These are phyloP conservation scores for Macrobrachium rosenbergii DNA, from an alignment of 1,140 invertebrate genomes.

Conservation along the genomic window DNA sequence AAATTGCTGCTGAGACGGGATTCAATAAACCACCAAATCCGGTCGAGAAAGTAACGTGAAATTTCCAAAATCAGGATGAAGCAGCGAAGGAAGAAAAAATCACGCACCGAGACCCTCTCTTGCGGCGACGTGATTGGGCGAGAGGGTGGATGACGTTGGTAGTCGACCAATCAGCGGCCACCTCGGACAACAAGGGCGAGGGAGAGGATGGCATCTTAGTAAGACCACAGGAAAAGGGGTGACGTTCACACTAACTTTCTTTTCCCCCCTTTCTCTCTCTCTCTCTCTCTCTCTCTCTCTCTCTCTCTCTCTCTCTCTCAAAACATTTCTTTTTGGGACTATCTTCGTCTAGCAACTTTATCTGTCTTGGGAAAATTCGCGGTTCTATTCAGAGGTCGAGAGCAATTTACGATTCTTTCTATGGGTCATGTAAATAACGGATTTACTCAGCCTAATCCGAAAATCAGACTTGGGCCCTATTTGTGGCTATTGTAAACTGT, in stretches of 20 bases:
- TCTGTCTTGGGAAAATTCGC: neutral
- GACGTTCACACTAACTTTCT: constrained; percentile 51
- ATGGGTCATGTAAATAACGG: no score
- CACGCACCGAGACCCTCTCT: constrained; percentile 48
- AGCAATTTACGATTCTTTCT: neutral
- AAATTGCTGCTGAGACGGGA: neutral
- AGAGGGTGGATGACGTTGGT: constrained; percentile 23
- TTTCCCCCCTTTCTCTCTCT: constrained; percentile 36
- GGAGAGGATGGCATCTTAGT: constrained; percentile 61
- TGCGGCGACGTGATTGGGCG: constrained; percentile 41
- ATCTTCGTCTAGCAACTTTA: constrained; percentile 8
- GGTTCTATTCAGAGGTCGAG: neutral
- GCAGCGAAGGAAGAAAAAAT: constrained; percentile 38
- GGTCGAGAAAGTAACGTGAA: constrained; percentile 12
- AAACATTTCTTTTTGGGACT: neutral
- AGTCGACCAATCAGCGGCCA: constrained; percentile 48
- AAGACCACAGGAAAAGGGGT: constrained; percentile 52
- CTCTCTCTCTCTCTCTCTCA: constrained; percentile 16
- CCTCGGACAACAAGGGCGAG: constrained; percentile 56
- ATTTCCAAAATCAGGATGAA: constrained; percentile 19
- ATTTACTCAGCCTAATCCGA: no score
- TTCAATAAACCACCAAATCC: neutral
- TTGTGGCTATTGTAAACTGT: no score
- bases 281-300: constrained; percentile 38
- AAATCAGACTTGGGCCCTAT: no score